Conservation (phyloP, 2,888 invertebrate species). For the Andrena bucephala region DNA sequence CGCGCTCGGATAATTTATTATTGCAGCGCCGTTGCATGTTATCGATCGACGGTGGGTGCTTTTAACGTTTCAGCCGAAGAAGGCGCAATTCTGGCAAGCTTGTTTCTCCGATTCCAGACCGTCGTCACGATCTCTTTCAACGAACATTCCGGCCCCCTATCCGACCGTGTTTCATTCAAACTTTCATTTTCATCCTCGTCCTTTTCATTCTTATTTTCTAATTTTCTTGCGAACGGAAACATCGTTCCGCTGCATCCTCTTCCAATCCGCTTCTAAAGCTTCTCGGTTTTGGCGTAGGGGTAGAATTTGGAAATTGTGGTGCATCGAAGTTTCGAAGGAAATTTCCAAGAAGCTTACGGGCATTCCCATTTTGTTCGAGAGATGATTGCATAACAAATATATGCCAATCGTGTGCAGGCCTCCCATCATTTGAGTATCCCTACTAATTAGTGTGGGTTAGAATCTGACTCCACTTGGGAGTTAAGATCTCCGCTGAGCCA, state of each 20-base stretch:
- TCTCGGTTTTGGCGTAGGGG: not conserved
- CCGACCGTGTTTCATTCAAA: constrained; percentile 10
- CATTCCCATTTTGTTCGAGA: too few species aligned
- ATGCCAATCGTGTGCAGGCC: too few species aligned
- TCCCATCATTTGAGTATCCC: not conserved
- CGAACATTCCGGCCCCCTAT: constrained; percentile 21
- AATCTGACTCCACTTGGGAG: not conserved
- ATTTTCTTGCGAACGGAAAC: constrained; percentile 1
- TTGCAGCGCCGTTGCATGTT: constrained; percentile 60
- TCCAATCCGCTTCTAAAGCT: not conserved
- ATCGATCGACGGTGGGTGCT: constrained; percentile 63
- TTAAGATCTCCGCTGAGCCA: not conserved
- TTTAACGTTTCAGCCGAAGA: constrained; percentile 52
- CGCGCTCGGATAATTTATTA: constrained; percentile 70
- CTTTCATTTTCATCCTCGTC: not conserved
- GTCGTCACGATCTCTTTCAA: constrained; percentile 32
- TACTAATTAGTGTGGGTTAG: not conserved
- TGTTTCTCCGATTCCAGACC: constrained; percentile 47
- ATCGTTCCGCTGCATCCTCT: not conserved
- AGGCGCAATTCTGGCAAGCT: constrained; percentile 40
- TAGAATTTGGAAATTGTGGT: too few species aligned
- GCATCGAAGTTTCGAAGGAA: too few species aligned
- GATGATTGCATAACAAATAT: too few species aligned
- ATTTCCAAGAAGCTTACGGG: too few species aligned
- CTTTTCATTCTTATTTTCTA: not conserved